These are phyloP conservation scores for Lemur catta DNA, from an alignment of 2,797 vertebrate species.

Conservation along the genomic window DNA sequence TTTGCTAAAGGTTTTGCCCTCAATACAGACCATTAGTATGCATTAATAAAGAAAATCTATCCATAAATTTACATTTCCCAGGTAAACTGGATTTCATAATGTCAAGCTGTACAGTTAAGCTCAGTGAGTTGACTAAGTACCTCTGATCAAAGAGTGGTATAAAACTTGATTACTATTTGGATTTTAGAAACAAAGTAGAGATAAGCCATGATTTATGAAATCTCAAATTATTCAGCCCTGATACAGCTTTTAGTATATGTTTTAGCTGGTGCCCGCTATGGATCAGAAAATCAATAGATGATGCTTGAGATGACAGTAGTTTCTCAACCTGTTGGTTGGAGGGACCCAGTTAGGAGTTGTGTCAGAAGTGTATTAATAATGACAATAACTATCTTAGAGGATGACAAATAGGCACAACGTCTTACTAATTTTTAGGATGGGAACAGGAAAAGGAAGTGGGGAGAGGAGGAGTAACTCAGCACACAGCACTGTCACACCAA, in stretches of 20 bases:
- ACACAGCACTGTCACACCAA: neutral
- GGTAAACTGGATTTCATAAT: neutral
- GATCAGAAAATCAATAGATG: slow-evolving; percentile 21
- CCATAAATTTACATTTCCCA: slow-evolving; percentile 6
- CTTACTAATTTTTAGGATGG: neutral
- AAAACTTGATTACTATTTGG: neutral
- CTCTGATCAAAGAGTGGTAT: neutral
- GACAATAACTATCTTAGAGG: neutral
- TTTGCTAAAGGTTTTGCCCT: slow-evolving; percentile 32
- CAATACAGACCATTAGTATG: neutral
- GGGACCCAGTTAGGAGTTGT: neutral
- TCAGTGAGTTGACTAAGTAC: neutral
- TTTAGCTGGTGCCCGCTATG: neutral
- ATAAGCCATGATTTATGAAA: slow-evolving; percentile 20
- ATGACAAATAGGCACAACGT: neutral
- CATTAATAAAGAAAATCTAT: slow-evolving; percentile 18
- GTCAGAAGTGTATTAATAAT: neutral
- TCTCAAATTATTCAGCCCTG: neutral
- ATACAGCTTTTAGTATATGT: neutral
- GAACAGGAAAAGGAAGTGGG: neutral
- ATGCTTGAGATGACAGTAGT: neutral
- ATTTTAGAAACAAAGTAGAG: slow-evolving; percentile 48
- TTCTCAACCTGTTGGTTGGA: slow-evolving; percentile 4
- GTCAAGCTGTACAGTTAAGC: neutral
- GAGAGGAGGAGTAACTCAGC: neutral